Evolutionary conservation across 2,888 invertebrate genomes (phyloP), one percentile per base, ranked within the genome.

Genomic region (Cacoxenus indagator): DNA sequence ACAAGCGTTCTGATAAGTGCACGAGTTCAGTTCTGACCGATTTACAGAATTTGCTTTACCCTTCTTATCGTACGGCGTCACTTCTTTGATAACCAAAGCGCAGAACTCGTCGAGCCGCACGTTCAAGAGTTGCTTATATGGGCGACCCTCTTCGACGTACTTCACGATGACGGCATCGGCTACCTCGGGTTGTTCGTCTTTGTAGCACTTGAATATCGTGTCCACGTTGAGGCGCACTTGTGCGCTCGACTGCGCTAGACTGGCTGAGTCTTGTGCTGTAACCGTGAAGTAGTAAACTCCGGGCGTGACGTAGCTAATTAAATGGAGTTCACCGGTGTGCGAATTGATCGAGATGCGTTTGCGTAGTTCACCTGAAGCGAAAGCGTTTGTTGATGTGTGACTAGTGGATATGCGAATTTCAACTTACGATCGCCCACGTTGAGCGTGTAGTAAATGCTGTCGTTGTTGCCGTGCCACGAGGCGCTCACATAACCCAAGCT

Each of bases 91-190:
- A 14, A 70, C 54, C 37, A 75, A 78, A 17, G 69, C 55, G 65
- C 84, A 84, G 22, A 26, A 5, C 5, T 77, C 70, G 2, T 69
- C 74, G n/a, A 76, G 37, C 29, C 54, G 68, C 19, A 69, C 61
- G 67, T 76, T 67, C 11, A 82, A 55, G 14, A 83, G 67, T n/a
- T 75, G 73, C 24, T 72, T 64, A 67, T 79, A 73, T 6, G 67
- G 67, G 14, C 59, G 67, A 59, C 79, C 78, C 64, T 84, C 84
- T 45, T 75, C 74, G 3, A 83, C 71, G 67, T 78, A 72, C 65
- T 77, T 76, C 26, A 81, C 68, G 8, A 81, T 45, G 8, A 83
- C 70, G 0, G 77, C 67, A 37, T 77, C 76, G 0, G 75, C 72
- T 19, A 82, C 81, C 0, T 62, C 61, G n/a, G 73, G 70, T 22